These are phyloP conservation scores for Hetaerina americana DNA, from an alignment of 1,140 invertebrate species.

Conservation along the genomic window DNA sequence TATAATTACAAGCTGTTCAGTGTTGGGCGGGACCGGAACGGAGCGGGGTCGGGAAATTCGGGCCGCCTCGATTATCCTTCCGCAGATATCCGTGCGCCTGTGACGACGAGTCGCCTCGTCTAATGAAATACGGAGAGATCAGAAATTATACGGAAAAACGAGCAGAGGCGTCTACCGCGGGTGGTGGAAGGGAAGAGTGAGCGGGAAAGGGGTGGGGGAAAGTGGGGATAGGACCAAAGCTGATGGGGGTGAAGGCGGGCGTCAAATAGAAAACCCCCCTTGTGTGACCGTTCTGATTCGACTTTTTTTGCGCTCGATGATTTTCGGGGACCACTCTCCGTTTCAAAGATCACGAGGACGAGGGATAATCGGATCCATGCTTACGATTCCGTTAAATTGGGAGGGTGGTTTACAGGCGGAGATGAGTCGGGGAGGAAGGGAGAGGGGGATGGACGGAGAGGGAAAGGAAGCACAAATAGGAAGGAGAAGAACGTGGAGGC, in stretches of 20 bases:
- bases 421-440: background rate
- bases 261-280: no score
- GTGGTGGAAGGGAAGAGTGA: no score
- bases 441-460: background rate
- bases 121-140: no score
- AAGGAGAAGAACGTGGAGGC: no score
- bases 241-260: no score
- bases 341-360: background rate
- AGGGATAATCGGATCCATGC: background rate
- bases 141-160: no score
- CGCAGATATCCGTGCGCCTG: background rate
- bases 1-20: no score
- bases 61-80: background rate
- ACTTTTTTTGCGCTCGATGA: no score
- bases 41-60: background rate
- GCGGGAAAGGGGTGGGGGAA: no score
- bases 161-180: no score
- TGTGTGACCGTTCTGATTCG: no score
- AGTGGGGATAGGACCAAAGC: no score
- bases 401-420: background rate
- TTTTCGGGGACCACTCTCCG: background rate
- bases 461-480: background rate
- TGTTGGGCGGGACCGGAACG: background rate
- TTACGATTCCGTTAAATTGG: background rate
- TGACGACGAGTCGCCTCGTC: background rate